These are phyloP conservation scores for Oreochromis spilurus DNA, from an alignment of 2,113 vertebrate genomes.

Conservation along the genomic window DNA sequence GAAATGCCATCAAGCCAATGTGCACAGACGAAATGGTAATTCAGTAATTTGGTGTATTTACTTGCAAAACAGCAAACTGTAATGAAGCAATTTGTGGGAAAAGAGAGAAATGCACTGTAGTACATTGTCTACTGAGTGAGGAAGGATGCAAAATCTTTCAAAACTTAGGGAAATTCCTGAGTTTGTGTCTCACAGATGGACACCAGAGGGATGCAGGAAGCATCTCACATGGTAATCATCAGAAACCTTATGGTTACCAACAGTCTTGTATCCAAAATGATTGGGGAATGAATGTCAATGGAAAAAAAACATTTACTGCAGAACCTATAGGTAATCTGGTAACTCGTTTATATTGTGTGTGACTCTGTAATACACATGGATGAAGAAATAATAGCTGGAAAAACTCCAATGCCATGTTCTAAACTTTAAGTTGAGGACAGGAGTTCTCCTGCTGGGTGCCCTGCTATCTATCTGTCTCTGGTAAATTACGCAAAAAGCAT, in stretches of 20 bases:
- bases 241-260: not conserved
- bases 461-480: not conserved
- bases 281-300: not conserved
- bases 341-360: not conserved
- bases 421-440: not conserved
- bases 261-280: not conserved
- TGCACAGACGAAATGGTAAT: not conserved
- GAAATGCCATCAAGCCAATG: not conserved
- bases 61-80: not conserved
- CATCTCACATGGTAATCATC: not conserved
- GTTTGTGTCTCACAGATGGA: not conserved
- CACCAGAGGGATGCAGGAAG: not conserved
- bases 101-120: not conserved
- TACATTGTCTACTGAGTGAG: rapidly evolving
- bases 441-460: not conserved
- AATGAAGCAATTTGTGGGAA: not conserved
- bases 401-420: not conserved
- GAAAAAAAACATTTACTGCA: not conserved
- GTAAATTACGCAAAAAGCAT: not conserved
- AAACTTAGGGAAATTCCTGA: not conserved
- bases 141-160: not conserved
- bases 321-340: not conserved
- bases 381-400: not conserved
- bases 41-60: not conserved
- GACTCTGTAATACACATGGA: not conserved